Evolutionary conservation across 1,140 invertebrate species (phyloP).

Genomic region (Vollenhovia emeryi): DNA sequence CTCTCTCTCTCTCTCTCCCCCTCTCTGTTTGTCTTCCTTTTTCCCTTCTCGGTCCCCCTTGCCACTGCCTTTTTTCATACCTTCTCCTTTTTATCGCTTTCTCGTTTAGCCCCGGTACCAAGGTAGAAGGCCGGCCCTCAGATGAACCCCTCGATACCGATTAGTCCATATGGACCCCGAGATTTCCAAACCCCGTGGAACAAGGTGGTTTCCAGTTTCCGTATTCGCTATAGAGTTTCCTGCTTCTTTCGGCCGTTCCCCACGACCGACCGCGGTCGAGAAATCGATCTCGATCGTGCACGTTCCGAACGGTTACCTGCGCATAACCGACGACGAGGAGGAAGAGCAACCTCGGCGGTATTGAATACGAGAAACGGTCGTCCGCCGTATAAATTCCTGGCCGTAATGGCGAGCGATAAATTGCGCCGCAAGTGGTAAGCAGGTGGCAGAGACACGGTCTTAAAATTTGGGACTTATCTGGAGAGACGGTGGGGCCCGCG

Average conservation of each 20-base stretch:
- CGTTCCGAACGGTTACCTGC: slow-evolving; percentile 27
- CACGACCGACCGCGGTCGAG: slow-evolving; percentile 1
- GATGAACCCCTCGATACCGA: slow-evolving; percentile 73
- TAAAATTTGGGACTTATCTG: slow-evolving; percentile 76
- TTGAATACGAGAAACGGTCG: not conserved
- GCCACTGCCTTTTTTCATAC: slow-evolving; percentile 19
- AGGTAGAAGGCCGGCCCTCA: slow-evolving; percentile 44
- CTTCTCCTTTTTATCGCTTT: slow-evolving; percentile 45
- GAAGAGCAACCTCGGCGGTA: not conserved
- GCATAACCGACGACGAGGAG: not conserved
- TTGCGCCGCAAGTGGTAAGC: slow-evolving; percentile 8
- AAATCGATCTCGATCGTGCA: slow-evolving; percentile 58
- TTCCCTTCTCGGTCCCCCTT: not conserved
- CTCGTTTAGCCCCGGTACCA: slow-evolving; percentile 36
- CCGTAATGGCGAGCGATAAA: slow-evolving; percentile 20
- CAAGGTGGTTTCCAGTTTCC: slow-evolving; percentile 76
- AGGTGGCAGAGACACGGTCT: slow-evolving; percentile 40
- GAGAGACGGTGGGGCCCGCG: slow-evolving; percentile 17
- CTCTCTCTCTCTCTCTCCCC: slow-evolving; percentile 48
- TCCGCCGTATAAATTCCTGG: slow-evolving; percentile 1
- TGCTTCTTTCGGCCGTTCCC: not conserved
- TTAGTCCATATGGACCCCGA: slow-evolving; percentile 72
- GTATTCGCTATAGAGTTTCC: slow-evolving; percentile 66
- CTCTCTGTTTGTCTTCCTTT: slow-evolving; percentile 4
- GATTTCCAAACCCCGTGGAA: slow-evolving; percentile 66